A percentile compares a stretch with the other conserved stretches of the same genome.
These are phyloP conservation scores for Schmidtea mediterranea DNA, from an alignment of 1,140 invertebrate species.

Conservation along the genomic window DNA sequence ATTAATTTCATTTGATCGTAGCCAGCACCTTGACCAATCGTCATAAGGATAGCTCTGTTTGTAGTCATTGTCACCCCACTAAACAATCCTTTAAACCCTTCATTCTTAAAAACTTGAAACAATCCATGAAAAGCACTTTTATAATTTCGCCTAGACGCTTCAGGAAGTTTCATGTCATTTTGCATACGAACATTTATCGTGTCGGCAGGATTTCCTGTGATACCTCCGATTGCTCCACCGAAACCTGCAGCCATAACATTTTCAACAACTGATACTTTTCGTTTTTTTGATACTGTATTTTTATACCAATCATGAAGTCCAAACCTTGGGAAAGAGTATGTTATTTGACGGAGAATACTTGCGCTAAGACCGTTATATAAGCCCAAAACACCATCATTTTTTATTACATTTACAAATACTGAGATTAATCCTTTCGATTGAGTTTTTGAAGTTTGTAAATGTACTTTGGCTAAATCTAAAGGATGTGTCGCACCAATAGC, in stretches of 20 bases:
- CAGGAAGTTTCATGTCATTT: conserved; percentile 80
- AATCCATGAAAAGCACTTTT: conserved; percentile 86
- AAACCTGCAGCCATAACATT: conserved; percentile 51
- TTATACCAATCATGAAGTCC: conserved; percentile 59
- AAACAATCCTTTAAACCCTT: conserved; percentile 33
- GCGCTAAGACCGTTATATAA: conserved; percentile 89
- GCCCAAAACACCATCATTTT: conserved; percentile 51
- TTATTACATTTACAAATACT: conserved; percentile 38
- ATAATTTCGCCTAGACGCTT: conserved; percentile 67
- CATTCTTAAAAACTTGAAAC: conserved; percentile 33
- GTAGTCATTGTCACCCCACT: conserved; percentile 68
- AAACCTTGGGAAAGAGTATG: conserved; percentile 87
- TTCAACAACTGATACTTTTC: conserved; percentile 36
- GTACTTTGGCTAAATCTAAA: conserved; percentile 78
- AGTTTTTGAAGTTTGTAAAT: conserved; percentile 53
- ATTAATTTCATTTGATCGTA: conserved; percentile 73
- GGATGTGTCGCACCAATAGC: conserved; percentile 89
- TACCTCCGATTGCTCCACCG: conserved; percentile 58
- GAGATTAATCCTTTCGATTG: conserved; percentile 14
- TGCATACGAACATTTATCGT: conserved; percentile 95
- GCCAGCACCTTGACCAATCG: conserved; percentile 59
- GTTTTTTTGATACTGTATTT: conserved; percentile 15
- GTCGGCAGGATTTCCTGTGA: conserved; percentile 66
- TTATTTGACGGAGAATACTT: conserved; percentile 65
- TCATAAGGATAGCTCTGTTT: conserved; percentile 63